A percentile compares a stretch with the other conserved stretches of the same genome.
Conservation (phyloP, 2,797 vertebrate species). For the Anguilla obscura region DNA sequence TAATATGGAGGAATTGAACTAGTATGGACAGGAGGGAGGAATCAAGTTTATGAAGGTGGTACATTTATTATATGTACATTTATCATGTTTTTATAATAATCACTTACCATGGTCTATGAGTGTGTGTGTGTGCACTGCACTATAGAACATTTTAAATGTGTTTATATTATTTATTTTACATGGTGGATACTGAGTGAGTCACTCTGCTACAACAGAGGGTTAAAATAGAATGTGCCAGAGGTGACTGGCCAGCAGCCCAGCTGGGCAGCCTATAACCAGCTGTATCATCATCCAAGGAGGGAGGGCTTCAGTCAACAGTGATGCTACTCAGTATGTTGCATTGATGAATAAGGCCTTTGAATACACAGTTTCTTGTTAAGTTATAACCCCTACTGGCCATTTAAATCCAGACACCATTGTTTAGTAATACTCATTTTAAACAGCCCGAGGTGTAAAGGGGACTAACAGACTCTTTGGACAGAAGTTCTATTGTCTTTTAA, state of each 20-base stretch:
- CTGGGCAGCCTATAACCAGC: not conserved
- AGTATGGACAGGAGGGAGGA: not conserved
- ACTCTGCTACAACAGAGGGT: not conserved
- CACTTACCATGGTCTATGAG: not conserved
- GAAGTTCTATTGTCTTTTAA: not conserved
- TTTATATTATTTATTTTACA: not conserved
- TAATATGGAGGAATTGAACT: slow-evolving; percentile 38
- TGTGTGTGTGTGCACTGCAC: not conserved
- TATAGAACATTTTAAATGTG: not conserved
- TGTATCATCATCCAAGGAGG: not conserved
- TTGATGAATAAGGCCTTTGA: not conserved
- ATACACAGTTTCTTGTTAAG: not conserved
- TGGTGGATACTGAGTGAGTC: not conserved
- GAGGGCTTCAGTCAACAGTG: not conserved
- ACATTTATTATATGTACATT: not conserved
- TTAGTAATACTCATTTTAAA: not conserved
- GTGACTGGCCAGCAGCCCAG: not conserved
- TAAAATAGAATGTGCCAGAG: not conserved
- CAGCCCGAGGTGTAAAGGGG: not conserved
- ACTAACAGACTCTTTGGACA: not conserved
- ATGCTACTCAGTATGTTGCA: not conserved
- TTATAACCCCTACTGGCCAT: not conserved
- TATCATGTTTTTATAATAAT: not conserved
- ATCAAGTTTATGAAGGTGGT: not conserved
- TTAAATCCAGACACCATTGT: not conserved